These are phyloP conservation scores for Pyrocoelia pectoralis DNA, from an alignment of 2,888 invertebrate species.

Conservation along the genomic window DNA sequence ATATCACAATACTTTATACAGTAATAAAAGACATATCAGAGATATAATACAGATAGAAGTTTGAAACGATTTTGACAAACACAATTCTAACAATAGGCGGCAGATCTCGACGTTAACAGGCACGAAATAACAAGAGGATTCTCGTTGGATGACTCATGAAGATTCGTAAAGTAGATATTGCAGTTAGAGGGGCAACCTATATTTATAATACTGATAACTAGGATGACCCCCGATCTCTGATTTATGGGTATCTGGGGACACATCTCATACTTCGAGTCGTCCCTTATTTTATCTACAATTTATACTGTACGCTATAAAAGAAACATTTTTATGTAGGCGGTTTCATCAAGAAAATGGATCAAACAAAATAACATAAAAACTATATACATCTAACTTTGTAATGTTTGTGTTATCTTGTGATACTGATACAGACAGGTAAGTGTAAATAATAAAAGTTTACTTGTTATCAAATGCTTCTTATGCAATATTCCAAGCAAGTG, in stretches of 20 bases:
- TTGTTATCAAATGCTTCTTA: too few species aligned
- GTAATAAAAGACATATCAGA: not conserved
- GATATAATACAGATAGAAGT: not conserved
- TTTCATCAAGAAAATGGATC: slow-evolving; percentile 11
- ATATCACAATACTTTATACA: not conserved
- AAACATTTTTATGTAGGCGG: slow-evolving; percentile 19
- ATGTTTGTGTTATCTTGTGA: too few species aligned
- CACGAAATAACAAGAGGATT: slow-evolving; percentile 41
- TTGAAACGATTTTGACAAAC: slow-evolving; percentile 5
- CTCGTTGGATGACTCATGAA: slow-evolving; percentile 46
- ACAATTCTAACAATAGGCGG: slow-evolving; percentile 10
- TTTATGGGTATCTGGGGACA: slow-evolving; percentile 52
- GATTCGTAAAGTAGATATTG: slow-evolving; percentile 43
- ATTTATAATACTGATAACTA: slow-evolving; percentile 54
- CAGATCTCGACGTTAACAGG: slow-evolving; percentile 43
- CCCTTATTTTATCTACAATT: slow-evolving; percentile 49
- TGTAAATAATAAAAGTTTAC: too few species aligned
- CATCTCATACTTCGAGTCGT: slow-evolving; percentile 46
- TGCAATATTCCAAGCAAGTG: too few species aligned
- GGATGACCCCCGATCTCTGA: slow-evolving; percentile 55
- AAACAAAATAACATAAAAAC: not conserved
- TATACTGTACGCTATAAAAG: slow-evolving; percentile 32
- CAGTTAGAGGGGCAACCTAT: slow-evolving; percentile 46
- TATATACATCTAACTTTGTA: too few species aligned
- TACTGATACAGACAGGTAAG: too few species aligned